These are phyloP conservation scores for Apodemus agrarius DNA, from an alignment of 2,797 vertebrate species.

Conservation along the genomic window DNA sequence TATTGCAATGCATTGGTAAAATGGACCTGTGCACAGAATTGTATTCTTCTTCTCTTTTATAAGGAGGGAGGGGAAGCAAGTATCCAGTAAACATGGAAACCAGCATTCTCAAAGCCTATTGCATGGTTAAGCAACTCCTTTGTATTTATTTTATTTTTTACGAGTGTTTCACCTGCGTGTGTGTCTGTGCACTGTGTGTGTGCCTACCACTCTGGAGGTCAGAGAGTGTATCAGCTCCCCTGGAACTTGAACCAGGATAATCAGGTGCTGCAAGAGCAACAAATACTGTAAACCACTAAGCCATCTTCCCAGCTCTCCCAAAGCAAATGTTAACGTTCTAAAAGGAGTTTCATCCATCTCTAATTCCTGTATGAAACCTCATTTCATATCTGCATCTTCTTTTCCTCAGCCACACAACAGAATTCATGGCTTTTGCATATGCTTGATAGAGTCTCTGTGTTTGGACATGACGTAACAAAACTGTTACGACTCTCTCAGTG, in stretches of 20 bases:
- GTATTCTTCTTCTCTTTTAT: neutral
- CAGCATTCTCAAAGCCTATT: constrained; percentile 14
- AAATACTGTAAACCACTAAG: neutral
- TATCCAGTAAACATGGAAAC: neutral
- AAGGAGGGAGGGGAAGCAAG: neutral
- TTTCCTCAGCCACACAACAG: neutral
- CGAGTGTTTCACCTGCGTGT: neutral
- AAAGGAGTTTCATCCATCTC: neutral
- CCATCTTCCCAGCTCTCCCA: neutral
- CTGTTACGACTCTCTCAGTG: neutral
- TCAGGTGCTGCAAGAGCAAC: neutral
- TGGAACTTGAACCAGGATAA: neutral
- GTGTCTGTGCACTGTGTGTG: neutral
- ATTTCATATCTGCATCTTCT: neutral
- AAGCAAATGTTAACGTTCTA: neutral
- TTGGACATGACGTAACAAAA: neutral
- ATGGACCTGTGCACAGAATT: neutral
- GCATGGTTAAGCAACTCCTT: neutral
- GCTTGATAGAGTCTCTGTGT: constrained; percentile 35
- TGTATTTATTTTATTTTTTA: neutral
- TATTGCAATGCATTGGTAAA: neutral
- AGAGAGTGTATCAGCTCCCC: neutral
- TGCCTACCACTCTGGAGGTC: neutral
- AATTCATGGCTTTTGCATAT: constrained; percentile 33
- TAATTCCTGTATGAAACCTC: neutral